These are phyloP conservation scores for Drosophila nikananu DNA, from an alignment of 1,140 invertebrate species.

Conservation along the genomic window DNA sequence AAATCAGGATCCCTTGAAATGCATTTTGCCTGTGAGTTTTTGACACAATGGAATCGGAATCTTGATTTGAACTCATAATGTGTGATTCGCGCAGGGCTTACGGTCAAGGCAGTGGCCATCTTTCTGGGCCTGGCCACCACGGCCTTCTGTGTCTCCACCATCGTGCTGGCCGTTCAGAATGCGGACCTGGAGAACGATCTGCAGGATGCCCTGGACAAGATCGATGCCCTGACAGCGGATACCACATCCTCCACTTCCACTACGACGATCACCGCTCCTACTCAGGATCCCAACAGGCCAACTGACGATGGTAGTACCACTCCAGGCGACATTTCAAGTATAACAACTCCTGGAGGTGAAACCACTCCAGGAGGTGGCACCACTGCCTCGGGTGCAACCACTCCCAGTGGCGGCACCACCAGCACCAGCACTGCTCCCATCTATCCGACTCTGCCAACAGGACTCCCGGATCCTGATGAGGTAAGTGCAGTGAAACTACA, in stretches of 20 bases:
- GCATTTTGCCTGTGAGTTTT: slow-evolving; percentile 72
- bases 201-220: slow-evolving; percentile 73
- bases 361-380: slow-evolving; percentile 10
- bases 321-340: not conserved
- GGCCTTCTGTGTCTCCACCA: slow-evolving; percentile 85
- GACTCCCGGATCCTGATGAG: slow-evolving; percentile 70
- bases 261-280: slow-evolving; percentile 24
- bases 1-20: slow-evolving; percentile 29
- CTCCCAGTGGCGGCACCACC: slow-evolving; percentile 28
- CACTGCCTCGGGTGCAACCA: slow-evolving; percentile 6
- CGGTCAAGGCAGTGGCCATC: slow-evolving; percentile 74
- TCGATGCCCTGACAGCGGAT: slow-evolving; percentile 52
- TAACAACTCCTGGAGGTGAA: slow-evolving; percentile 1
- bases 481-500: slow-evolving; percentile 48
- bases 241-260: slow-evolving; percentile 48
- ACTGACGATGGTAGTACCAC: slow-evolving; percentile 10
- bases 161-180: slow-evolving; percentile 84
- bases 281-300: slow-evolving; percentile 19
- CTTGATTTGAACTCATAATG: not conserved
- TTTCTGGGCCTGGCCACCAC: slow-evolving; percentile 70
- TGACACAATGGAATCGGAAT: not conserved
- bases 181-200: slow-evolving; percentile 69
- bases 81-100: slow-evolving; percentile 58
- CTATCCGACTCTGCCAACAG: slow-evolving; percentile 75
- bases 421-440: slow-evolving; percentile 44